Percentiles rank a stretch among this genome's conserved stretches.
These are phyloP conservation scores for Desmodus rotundus DNA, from an alignment of 2,113 vertebrate genomes.

Conservation along the genomic window DNA sequence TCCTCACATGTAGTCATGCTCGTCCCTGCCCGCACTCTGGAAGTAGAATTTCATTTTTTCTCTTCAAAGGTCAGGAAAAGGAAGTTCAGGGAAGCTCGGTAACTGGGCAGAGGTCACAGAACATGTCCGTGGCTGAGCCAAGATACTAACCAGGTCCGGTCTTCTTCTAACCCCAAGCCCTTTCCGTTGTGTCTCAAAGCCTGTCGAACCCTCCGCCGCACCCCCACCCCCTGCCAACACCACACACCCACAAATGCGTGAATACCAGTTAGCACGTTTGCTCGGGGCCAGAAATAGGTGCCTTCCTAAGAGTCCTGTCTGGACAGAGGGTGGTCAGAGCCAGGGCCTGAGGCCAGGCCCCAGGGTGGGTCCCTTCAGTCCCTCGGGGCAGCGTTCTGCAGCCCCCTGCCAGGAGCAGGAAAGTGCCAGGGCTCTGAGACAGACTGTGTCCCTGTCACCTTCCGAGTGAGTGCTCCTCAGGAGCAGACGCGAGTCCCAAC, in stretches of 20 bases:
- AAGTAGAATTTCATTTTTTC: background rate
- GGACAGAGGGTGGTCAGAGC: background rate
- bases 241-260: background rate
- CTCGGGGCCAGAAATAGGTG: background rate
- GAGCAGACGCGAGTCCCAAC: background rate
- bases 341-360: fast-evolving
- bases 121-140: background rate
- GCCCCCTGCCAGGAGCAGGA: fast-evolving
- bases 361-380: background rate
- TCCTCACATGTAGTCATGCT: background rate
- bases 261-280: background rate
- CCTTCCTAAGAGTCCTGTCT: fast-evolving
- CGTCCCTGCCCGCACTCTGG: background rate
- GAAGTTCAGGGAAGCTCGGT: background rate
- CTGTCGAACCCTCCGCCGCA: background rate
- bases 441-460: background rate
- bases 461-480: too few species aligned
- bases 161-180: background rate
- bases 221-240: too few species aligned
- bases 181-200: background rate
- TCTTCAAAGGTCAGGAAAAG: background rate
- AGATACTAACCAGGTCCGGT: background rate
- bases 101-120: background rate
- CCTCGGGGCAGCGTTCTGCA: background rate
- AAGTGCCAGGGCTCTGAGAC: fast-evolving